These are phyloP conservation scores for Enteromius paludinosus DNA, from an alignment of 2,797 vertebrate genomes.

Conservation along the genomic window DNA sequence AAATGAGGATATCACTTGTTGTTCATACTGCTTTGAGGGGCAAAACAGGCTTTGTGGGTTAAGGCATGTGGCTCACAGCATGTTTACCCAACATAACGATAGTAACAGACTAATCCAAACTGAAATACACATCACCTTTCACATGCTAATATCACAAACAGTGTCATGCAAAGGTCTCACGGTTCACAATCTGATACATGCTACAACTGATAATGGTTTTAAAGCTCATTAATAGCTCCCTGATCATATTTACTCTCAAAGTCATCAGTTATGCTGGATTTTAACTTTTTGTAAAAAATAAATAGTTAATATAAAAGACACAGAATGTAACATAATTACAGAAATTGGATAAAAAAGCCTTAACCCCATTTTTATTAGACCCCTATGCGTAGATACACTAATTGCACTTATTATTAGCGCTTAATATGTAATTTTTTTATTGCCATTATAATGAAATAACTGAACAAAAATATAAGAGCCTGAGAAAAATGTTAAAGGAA, in stretches of 20 bases:
- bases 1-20: conserved; percentile 37
- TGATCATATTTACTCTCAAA: neutral
- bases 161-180: conserved; percentile 8
- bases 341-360: neutral
- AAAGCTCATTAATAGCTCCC: neutral
- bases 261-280: neutral
- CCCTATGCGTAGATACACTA: too few species aligned
- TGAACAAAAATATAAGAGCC: too few species aligned
- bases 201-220: neutral
- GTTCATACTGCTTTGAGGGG: conserved; percentile 36
- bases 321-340: neutral
- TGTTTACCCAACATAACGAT: conserved; percentile 48
- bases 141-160: conserved; percentile 29
- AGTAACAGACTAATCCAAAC: conserved; percentile 50
- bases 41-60: conserved; percentile 47
- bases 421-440: too few species aligned
- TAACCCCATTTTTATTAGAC: neutral
- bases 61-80: conserved; percentile 31
- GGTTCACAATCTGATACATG: neutral
- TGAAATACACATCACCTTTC: conserved; percentile 43
- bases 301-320: neutral
- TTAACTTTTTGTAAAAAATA: neutral
- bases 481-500: too few species aligned
- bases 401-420: too few species aligned
- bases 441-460: too few species aligned